Conservation (phyloP, 2,113 vertebrate genomes). For the Nothoprocta perdicaria region DNA sequence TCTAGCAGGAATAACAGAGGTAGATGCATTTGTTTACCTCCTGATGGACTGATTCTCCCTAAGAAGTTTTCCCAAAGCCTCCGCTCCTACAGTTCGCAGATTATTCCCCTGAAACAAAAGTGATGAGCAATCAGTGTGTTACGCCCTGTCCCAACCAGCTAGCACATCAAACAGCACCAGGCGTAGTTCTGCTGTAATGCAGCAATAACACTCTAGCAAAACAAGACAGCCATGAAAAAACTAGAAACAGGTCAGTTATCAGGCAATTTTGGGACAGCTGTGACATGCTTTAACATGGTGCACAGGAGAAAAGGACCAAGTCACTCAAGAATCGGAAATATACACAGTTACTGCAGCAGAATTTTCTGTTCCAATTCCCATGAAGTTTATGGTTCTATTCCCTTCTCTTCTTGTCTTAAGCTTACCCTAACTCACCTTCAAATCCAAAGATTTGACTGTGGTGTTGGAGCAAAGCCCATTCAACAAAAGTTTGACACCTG, state of each 20-base stretch:
- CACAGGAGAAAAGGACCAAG: not conserved
- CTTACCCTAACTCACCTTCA: slow-evolving; percentile 84
- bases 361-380: not conserved
- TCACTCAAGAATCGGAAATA: not conserved
- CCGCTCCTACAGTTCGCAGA: slow-evolving; percentile 83
- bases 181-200: not conserved
- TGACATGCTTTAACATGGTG: fast-evolving
- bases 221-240: not conserved
- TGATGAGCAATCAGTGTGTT: not conserved
- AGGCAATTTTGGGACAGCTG: not conserved
- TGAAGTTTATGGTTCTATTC: not conserved
- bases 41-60: slow-evolving; percentile 86
- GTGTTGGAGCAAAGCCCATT: slow-evolving; percentile 87
- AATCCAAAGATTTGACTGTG: slow-evolving; percentile 83
- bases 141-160: fast-evolving
- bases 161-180: not conserved
- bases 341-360: not conserved
- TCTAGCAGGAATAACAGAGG: not conserved
- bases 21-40: slow-evolving; percentile 75
- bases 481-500: slow-evolving; percentile 85
- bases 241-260: not conserved
- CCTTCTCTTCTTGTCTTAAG: not conserved
- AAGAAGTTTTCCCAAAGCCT: slow-evolving; percentile 88
- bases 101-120: slow-evolving; percentile 89
- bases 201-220: not conserved